These are phyloP conservation scores for Athetis lepigone DNA, from an alignment of 2,888 invertebrate species.

Conservation along the genomic window DNA sequence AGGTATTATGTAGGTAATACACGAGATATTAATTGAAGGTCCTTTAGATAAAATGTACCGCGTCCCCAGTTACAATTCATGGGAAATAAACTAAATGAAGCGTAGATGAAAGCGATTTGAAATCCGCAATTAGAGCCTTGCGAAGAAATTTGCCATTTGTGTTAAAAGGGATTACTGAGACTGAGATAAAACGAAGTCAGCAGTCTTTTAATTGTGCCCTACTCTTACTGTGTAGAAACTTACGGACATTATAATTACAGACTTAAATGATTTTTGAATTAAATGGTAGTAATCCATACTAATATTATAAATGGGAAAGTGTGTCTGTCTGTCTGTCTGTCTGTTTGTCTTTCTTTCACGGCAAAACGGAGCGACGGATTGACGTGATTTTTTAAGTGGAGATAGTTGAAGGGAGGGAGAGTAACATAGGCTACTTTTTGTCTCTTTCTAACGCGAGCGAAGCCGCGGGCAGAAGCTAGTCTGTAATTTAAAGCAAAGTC, in stretches of 20 bases:
- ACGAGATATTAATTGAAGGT: conserved; percentile 28
- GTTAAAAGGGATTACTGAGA: conserved; percentile 66
- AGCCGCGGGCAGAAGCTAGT: too few species aligned
- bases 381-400: too few species aligned
- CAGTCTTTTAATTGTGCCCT: conserved; percentile 69
- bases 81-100: conserved; percentile 65
- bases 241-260: conserved; percentile 65
- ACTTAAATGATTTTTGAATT: conserved; percentile 47
- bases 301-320: too few species aligned
- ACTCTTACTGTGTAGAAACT: conserved; percentile 32
- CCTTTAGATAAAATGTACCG: conserved; percentile 36
- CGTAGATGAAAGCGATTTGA: conserved; percentile 67
- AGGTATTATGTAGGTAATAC: not conserved
- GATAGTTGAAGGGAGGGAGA: too few species aligned
- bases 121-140: conserved; percentile 62
- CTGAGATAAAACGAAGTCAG: conserved; percentile 66
- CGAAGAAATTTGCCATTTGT: conserved; percentile 63
- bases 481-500: too few species aligned
- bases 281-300: not conserved
- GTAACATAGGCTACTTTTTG: too few species aligned
- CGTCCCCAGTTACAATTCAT: conserved; percentile 54
- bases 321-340: too few species aligned
- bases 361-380: too few species aligned
- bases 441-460: too few species aligned
- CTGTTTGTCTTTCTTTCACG: too few species aligned